Conservation (phyloP, 1,140 invertebrate species). For the Drosophila parvula region DNA sequence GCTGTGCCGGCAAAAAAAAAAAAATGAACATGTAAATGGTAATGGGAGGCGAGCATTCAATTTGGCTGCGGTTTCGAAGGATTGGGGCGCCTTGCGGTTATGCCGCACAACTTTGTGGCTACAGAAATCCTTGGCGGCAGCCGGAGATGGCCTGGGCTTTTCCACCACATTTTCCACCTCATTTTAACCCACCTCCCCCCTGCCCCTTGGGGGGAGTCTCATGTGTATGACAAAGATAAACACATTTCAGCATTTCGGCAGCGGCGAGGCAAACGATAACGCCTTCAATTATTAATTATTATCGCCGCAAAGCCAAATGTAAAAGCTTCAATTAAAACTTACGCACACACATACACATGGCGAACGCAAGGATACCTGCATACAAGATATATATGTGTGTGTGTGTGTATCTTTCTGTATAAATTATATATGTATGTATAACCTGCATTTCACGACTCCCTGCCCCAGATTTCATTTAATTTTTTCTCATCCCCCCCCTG, state of each 20-base stretch:
- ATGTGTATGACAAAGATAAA: conserved; percentile 49
- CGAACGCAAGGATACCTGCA: conserved; percentile 28
- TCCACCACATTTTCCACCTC: conserved; percentile 2
- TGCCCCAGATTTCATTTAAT: conserved; percentile 37
- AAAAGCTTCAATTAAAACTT: conserved; percentile 76
- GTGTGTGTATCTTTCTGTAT: neutral
- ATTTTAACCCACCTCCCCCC: neutral
- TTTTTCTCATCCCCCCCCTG: conserved; percentile 15
- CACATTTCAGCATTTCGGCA: conserved; percentile 49
- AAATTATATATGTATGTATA: conserved; percentile 14
- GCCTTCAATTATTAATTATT: conserved; percentile 79
- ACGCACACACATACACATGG: conserved; percentile 41
- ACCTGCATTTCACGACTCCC: conserved; percentile 49
- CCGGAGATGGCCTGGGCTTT: neutral
- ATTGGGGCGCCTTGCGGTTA: conserved; percentile 47
- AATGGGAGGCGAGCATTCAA: conserved; percentile 47
- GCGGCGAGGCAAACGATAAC: conserved; percentile 43
- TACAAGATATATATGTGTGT: neutral
- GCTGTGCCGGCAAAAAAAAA: no score
- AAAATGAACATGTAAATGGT: neutral
- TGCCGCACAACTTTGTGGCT: conserved; percentile 45
- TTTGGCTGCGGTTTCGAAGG: conserved; percentile 58
- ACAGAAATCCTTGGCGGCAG: neutral
- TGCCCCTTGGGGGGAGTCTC: neutral
- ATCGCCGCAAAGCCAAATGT: conserved; percentile 76